Percentiles rank a stretch among this genome's conserved stretches.
Evolutionary conservation across 2,888 invertebrate genomes (phyloP).

Genomic region (Masnerella sp.): DNA sequence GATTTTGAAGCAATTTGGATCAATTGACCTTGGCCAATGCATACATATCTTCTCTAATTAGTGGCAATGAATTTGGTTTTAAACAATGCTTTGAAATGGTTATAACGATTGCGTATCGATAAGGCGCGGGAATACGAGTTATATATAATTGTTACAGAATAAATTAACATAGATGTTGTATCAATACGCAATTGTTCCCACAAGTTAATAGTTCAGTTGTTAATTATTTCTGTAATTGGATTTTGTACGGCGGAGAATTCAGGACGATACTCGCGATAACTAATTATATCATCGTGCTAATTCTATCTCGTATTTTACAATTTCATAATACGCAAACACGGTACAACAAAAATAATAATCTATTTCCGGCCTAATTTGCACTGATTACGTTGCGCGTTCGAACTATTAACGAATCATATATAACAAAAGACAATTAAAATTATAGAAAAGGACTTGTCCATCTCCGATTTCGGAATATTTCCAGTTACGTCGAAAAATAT

Average conservation of each 20-base stretch:
- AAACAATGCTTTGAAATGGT: too few relatives aligned
- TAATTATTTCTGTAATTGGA: conserved; percentile 42
- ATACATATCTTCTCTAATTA: too few relatives aligned
- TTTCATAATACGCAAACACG: conserved; percentile 15
- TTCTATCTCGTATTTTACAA: conserved; percentile 21
- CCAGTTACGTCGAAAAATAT: conserved; percentile 49
- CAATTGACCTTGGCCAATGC: too few relatives aligned
- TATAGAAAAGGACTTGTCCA: conserved; percentile 25
- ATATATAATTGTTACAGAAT: conserved; percentile 37
- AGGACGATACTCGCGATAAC: conserved; percentile 5
- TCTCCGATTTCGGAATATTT: conserved; percentile 43
- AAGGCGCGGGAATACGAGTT: not conserved
- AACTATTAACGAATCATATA: conserved; percentile 27
- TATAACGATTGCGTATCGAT: conserved; percentile 30
- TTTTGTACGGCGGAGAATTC: conserved; percentile 16
- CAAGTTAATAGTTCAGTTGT: conserved; percentile 30
- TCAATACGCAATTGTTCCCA: conserved; percentile 30
- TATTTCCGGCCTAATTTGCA: conserved; percentile 7
- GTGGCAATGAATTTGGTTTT: too few relatives aligned
- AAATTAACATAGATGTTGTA: conserved; percentile 26
- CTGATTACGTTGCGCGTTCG: conserved; percentile 7
- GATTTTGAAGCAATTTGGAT: too few relatives aligned
- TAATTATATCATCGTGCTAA: conserved; percentile 28
- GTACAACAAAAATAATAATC: conserved; percentile 19
- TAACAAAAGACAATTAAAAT: not conserved